Evolutionary conservation across 2,797 vertebrate genomes (phyloP).

Genomic region (Pygocentrus nattereri): DNA sequence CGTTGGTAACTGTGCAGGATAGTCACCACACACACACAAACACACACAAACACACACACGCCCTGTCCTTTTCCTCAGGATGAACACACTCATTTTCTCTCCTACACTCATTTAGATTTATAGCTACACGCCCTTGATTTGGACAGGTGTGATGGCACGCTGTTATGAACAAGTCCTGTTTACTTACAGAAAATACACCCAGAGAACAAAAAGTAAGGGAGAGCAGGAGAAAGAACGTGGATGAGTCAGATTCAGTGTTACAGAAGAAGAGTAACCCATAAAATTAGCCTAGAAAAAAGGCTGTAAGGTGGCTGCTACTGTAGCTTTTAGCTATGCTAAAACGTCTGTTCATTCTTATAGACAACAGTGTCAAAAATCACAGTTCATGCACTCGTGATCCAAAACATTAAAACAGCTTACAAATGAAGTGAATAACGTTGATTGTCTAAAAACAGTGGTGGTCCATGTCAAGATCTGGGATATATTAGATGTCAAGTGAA

Average conservation of each 20-base stretch:
- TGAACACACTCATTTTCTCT: neutral
- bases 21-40: conserved; percentile 24
- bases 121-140: neutral
- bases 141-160: neutral
- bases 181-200: neutral
- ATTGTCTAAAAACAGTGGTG: too few relatives aligned
- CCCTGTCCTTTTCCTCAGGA: conserved; percentile 30
- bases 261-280: neutral
- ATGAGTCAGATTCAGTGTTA: neutral
- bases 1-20: conserved; percentile 27
- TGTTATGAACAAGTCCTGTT: neutral
- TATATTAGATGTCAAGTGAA: too few relatives aligned
- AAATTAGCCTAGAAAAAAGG: too few relatives aligned
- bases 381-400: too few relatives aligned
- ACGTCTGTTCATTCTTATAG: neutral
- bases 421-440: too few relatives aligned
- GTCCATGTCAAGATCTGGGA: too few relatives aligned
- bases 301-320: neutral
- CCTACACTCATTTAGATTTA: conserved; percentile 5
- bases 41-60: conserved; percentile 31
- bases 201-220: neutral
- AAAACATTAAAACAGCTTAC: too few relatives aligned
- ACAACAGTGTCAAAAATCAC: neutral
- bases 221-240: neutral
- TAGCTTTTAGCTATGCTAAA: too few relatives aligned